phyloP scores from a whole-genome alignment of 2,888 invertebrate genomes.

The Spilarctia lutea region DNA sequence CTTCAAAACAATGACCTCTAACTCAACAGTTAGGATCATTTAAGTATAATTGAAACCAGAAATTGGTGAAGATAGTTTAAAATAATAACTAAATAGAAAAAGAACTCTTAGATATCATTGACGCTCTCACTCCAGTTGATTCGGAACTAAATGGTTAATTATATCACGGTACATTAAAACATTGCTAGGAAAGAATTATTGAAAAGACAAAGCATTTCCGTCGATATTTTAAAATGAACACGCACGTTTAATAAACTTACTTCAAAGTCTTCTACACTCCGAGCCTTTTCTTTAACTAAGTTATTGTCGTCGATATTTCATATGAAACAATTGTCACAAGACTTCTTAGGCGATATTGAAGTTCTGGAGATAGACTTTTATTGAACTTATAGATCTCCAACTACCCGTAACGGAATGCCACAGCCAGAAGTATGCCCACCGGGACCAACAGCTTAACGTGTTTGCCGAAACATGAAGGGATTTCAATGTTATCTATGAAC shows the following conservation, averaged over 20 bases:
- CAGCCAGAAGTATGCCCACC: too few species aligned
- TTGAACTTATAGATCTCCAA: too few species aligned
- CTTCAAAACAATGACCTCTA: background rate
- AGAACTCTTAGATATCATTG: background rate
- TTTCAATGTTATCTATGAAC: too few species aligned
- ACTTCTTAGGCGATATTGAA: too few species aligned
- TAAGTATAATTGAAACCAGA: background rate
- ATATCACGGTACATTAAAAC: background rate
- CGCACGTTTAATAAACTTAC: background rate
- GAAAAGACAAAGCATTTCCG: background rate
- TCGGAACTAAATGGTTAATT: constrained; percentile 1
- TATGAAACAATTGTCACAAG: too few species aligned
- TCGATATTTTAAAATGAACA: background rate
- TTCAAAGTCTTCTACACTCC: background rate
- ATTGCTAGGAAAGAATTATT: background rate
- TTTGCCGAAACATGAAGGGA: too few species aligned
- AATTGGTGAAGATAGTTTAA: background rate
- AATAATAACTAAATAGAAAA: background rate
- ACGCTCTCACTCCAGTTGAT: background rate
- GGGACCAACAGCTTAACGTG: too few species aligned
- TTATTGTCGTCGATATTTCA: too few species aligned
- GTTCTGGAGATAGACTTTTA: too few species aligned
- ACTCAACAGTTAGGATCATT: background rate
- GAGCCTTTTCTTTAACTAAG: too few species aligned
- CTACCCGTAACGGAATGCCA: too few species aligned